Base-by-base conservation (phyloP, 2,113 vertebrate species). In the Oophaga pumilio region DNA sequence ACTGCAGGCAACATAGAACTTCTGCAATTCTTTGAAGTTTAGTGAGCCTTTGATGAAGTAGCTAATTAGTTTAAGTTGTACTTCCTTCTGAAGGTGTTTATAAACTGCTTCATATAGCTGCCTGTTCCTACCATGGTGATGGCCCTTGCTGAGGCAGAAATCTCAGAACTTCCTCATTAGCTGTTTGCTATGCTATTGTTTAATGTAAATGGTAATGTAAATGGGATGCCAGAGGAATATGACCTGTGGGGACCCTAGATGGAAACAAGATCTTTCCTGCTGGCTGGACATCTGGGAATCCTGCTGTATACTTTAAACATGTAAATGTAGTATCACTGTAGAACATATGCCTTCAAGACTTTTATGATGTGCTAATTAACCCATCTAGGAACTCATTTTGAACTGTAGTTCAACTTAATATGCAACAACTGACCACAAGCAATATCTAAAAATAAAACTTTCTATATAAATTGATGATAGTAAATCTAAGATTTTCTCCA, bases 281-380 rank as follows among this genome's bases (percentile, higher is more conserved):
- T 88, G 87, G 71, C 87, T 88, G 87, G 87, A 88, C 87, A 88
- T 83, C 79, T 88, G 87, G 87, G 79, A 88, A 83, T 83, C 79
- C 87, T 9, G 71, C 87, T 88, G 87, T 83, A 83, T 17, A 84
- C 87, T 83, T 88, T 88, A 57, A 88, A 88, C 87, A 83, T 88
- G 87, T 88, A 88, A 88, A 88, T 88, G 79, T 53, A 24, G 66
- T 24, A 88, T 76, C 80, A 76, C 12, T 57, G 87, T 83, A 64
- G 87, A 88, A 83, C 87, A 88, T 88, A 83, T 88, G 87, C 87
- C 87, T 88, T 49, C 24, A 76, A 83, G 80, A 66, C 33, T 66
- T 82, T 73, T 52, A 87, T 71, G 73, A 53, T 83, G 69, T 76
- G 76, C 43, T 24, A 88, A 88, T 83, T 88, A 88, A 83, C 80